A percentile compares a stretch with the other conserved stretches of the same genome.
These are phyloP conservation scores for Petrocephalus zakoni DNA, from an alignment of 2,113 vertebrate species.

Conservation along the genomic window DNA sequence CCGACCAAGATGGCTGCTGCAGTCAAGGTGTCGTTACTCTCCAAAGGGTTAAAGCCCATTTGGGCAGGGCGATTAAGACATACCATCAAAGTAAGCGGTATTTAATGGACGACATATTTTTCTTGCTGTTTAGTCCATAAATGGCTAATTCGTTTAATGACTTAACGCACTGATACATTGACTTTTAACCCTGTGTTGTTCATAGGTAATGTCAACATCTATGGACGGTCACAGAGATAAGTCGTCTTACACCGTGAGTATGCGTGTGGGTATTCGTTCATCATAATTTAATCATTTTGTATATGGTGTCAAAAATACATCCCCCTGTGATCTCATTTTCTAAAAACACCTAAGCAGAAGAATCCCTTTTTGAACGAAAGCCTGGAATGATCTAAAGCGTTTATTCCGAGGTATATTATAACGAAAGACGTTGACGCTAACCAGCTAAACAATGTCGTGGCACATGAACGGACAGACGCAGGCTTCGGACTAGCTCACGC, in stretches of 20 bases:
- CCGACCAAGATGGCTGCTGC: neutral
- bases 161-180: neutral
- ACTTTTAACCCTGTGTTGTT: neutral
- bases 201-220: neutral
- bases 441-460: neutral
- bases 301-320: neutral
- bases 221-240: neutral
- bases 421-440: neutral
- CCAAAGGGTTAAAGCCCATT: neutral
- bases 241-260: slow-evolving; percentile 4
- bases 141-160: neutral
- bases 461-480: too few species aligned
- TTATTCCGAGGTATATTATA: neutral
- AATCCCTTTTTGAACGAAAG: neutral
- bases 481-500: neutral
- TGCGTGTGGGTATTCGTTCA: neutral
- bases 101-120: neutral
- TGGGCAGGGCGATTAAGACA: neutral
- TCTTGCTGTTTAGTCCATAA: neutral
- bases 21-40: neutral
- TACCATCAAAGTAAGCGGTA: neutral
- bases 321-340: neutral
- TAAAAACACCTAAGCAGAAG: neutral
- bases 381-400: neutral
- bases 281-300: neutral